Base-by-base conservation (phyloP, 2,113 vertebrate genomes). In the Triplophysa siluroides region DNA sequence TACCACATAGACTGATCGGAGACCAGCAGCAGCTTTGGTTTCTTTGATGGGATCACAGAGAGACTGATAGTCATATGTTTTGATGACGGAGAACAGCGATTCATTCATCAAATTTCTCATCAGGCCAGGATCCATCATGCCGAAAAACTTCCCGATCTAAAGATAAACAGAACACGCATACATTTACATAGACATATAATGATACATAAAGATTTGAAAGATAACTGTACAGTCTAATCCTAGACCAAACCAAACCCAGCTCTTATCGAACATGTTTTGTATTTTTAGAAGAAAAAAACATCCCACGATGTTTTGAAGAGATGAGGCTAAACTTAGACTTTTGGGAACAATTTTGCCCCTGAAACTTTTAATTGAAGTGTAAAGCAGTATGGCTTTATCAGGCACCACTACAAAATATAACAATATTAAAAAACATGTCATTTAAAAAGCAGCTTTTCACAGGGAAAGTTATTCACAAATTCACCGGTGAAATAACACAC, bases 21-120 rank as follows among this genome's bases (percentile, higher is more conserved):
- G 92, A 18, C 96, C 97, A 71, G 96, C 96, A 79, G 93, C 95
- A 78, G 93, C 93, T 81, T 93, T 95, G 78, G 91, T 93, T 80
- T 95, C 92, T 50, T 89, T 94, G 68, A 92, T 91, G 0, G 96
- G 95, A 85, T 96, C 93, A 54, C 97, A 99, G 45, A 96, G 93
- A 0, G 97, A 96, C 80, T 98, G 97, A 85, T 98, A 99, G 91
- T 99, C 96, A 0, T 95, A 99, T 0, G 97, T 97, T 84, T 96
- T 98, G 83, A 95, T 96, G 76, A 92, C 94, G 84, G 95, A 94
- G 88, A 94, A 99, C 3, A 99, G 85, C 4, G 96, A 95, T 66
- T 93, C 92, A 83, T 98, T 97, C 81, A 96, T 90, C 80, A 99
- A 91, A 72, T 91, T 93, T 83, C 87, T 81, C 97, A 99, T 98